phyloP scores from a whole-genome alignment of 2,797 vertebrate species.

The Prionace glauca region DNA sequence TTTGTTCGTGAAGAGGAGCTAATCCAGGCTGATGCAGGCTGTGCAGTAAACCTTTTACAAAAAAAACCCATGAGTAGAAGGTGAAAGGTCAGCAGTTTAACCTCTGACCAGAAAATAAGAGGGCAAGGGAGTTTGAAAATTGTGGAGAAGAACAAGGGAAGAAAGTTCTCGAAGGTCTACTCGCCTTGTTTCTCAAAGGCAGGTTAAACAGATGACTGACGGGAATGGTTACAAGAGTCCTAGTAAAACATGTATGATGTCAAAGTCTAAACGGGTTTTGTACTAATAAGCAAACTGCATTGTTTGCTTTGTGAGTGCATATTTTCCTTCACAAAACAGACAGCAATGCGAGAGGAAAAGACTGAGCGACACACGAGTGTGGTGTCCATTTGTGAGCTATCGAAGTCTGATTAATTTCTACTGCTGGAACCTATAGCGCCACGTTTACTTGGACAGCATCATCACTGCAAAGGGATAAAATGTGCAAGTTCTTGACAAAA shows the following conservation, averaged over 20 bases:
- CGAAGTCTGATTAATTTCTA: not conserved
- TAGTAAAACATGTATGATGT: slow-evolving; percentile 43
- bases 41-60: slow-evolving; percentile 56
- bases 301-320: not conserved
- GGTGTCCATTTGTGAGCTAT: not conserved
- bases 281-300: slow-evolving; percentile 30
- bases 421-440: too few relatives aligned
- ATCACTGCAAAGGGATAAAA: not conserved
- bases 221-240: slow-evolving; percentile 48
- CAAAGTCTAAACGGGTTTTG: slow-evolving; percentile 45
- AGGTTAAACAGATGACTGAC: slow-evolving; percentile 53
- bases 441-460: not conserved
- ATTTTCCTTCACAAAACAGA: slow-evolving; percentile 23
- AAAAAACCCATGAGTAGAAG: slow-evolving; percentile 66
- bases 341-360: not conserved
- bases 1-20: slow-evolving; percentile 79
- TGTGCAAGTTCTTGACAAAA: not conserved
- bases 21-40: slow-evolving; percentile 76
- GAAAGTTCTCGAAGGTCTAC: slow-evolving; percentile 60
- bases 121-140: slow-evolving; percentile 54
- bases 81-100: slow-evolving; percentile 96
- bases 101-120: slow-evolving; percentile 77
- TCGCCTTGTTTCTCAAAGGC: slow-evolving; percentile 52
- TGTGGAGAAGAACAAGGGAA: slow-evolving; percentile 64
- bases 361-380: not conserved